These are phyloP conservation scores for Naso thynnoides DNA, from an alignment of 2,797 vertebrate species.

Conservation along the genomic window DNA sequence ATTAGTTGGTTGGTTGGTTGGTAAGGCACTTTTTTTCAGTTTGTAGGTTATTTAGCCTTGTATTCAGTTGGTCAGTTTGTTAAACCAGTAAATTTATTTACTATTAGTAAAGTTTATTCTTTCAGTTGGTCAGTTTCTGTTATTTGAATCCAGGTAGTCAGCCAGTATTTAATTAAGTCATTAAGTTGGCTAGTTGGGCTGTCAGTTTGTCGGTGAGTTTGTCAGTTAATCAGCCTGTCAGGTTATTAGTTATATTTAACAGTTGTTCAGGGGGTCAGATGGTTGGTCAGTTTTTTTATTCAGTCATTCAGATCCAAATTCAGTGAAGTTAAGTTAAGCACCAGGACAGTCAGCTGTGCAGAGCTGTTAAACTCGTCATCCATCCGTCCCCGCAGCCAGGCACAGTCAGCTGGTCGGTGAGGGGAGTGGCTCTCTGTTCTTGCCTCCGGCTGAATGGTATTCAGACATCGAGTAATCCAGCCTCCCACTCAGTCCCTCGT, in stretches of 20 bases:
- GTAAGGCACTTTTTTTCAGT: no score
- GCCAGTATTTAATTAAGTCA: no score
- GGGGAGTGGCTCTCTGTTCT: conserved; percentile 60
- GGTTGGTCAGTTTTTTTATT: not conserved
- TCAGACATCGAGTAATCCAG: conserved; percentile 41
- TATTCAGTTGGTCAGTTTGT: not conserved
- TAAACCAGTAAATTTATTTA: not conserved
- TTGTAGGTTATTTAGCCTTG: not conserved
- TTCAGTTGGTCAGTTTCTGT: not conserved
- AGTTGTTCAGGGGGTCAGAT: not conserved
- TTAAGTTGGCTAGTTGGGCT: not conserved
- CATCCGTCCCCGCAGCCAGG: conserved; percentile 55
- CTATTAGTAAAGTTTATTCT: not conserved
- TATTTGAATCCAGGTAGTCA: not conserved
- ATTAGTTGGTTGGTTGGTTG: not conserved
- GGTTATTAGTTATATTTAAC: not conserved
- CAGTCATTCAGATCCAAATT: not conserved
- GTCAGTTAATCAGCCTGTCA: not conserved
- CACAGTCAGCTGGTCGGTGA: conserved; percentile 65
- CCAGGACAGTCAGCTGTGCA: not conserved
- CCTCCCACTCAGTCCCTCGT: conserved; percentile 14
- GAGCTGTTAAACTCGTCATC: conserved; percentile 26
- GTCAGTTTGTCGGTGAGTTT: not conserved
- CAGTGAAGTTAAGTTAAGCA: not conserved
- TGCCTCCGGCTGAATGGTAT: conserved; percentile 58